Evolutionary conservation across 2,113 vertebrate genomes (phyloP), one percentile per base, ranked within the genome.

Genomic region (Mixornis gularis): DNA sequence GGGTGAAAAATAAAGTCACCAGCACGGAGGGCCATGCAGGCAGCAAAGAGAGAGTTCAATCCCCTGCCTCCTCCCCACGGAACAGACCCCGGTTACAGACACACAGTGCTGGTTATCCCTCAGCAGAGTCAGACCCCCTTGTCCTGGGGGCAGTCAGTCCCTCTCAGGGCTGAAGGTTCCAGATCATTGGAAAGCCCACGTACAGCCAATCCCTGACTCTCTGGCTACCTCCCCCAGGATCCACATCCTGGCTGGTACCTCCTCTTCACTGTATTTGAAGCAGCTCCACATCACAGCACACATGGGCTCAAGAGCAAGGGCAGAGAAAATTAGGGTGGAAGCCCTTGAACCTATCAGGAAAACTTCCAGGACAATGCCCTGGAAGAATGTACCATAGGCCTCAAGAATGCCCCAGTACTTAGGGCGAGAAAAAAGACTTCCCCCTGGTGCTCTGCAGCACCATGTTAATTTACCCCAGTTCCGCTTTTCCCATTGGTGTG

Each of bases 271-370:
- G 14, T 6, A 2, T 38, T 41, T 55, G 63, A 65, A 62, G 29
- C 30, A 51, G 20, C 18, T 49, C 41, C 25, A 27, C 20, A 13
- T 19, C 8, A 2, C 55, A 70, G 56, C 52, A 62, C 51, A 36
- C 2, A 0, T 0, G 0, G 25, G 36, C 19, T 56, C 1, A 2
- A 46, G 40, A 62, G 46, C 20, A 25, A 87, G 38, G 1, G 0
- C 44, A 51, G 21, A 53, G 58, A 51, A 5, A 11, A 25, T 73
- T 41, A 53, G 65, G 40, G 8, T 14, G n/a, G 21, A 24, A 14
- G 32, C 21, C 21, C n/a, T 24, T 58, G 14, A 58, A 15, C n/a
- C n/a, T 36, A 17, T 56, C 21, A 36, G 10, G 14, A 7, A 16
- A 25, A 34, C 21, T 34, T 58, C 15, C n/a, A 36, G n/a, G 9